Evolutionary conservation across 2,113 vertebrate species (phyloP).

Genomic region (Baryphthengus martii): DNA sequence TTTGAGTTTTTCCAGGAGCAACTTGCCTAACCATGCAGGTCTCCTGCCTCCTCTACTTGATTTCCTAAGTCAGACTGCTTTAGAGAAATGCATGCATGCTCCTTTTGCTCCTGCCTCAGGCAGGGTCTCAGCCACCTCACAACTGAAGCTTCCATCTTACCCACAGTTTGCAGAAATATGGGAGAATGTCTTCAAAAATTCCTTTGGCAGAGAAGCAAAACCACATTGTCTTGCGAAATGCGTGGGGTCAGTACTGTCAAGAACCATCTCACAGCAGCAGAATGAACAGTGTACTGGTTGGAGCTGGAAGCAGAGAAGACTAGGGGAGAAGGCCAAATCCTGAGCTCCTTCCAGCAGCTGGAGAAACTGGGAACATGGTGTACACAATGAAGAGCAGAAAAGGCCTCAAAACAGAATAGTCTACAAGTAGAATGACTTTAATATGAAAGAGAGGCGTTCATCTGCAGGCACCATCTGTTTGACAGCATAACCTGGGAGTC

Average conservation of each 20-base stretch:
- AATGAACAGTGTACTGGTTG: neutral
- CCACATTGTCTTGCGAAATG: neutral
- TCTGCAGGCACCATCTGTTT: neutral
- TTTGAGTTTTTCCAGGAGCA: too few relatives aligned
- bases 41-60: too few relatives aligned
- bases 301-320: neutral
- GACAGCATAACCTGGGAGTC: neutral
- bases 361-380: neutral
- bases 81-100: neutral
- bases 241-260: neutral
- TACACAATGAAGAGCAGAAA: neutral
- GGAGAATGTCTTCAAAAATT: neutral
- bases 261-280: neutral
- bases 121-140: neutral
- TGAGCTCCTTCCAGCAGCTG: neutral
- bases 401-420: neutral
- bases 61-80: neutral
- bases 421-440: neutral
- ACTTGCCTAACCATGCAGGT: too few relatives aligned
- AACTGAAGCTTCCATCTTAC: neutral
- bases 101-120: neutral
- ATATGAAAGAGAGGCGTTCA: neutral
- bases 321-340: neutral
- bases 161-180: neutral
- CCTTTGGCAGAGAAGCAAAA: neutral